These are phyloP conservation scores for Montipora foliosa DNA, from an alignment of 64 coral and sea anemone genomes.

Conservation along the genomic window DNA sequence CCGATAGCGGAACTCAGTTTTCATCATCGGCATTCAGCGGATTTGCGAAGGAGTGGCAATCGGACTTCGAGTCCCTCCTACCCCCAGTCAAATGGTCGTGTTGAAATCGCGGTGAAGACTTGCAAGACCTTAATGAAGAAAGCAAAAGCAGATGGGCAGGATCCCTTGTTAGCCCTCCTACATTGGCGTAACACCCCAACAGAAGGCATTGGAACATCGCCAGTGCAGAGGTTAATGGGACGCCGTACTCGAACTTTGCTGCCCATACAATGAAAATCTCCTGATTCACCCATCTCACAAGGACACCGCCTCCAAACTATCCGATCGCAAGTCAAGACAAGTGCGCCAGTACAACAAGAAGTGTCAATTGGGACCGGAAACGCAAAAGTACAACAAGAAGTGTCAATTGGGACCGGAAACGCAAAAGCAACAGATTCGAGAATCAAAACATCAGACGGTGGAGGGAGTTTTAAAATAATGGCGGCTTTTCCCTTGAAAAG, in stretches of 20 bases:
- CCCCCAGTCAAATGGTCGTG: conserved; percentile 56
- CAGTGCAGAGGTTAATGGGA: neutral
- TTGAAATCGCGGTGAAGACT: conserved; percentile 48
- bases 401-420: too few species aligned
- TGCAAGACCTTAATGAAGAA: conserved; percentile 49
- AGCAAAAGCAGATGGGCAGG: conserved; percentile 46
- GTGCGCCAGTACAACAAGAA: too few species aligned
- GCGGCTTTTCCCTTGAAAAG: too few species aligned
- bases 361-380: too few species aligned
- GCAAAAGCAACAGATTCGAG: too few species aligned
- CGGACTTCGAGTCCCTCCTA: conserved; percentile 29
- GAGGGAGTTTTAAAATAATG: too few species aligned
- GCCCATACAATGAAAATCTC: neutral
- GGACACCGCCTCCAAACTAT: too few species aligned
- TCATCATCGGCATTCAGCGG: conserved; percentile 22
- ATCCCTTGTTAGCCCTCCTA: conserved; percentile 35
- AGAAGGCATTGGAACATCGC: conserved; percentile 18
- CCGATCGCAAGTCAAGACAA: too few species aligned
- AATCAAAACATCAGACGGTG: too few species aligned
- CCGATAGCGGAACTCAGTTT: conserved; percentile 67
- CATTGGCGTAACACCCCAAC: conserved; percentile 23
- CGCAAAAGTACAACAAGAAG: too few species aligned
- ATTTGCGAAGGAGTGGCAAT: conserved; percentile 48
- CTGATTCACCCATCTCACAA: neutral
- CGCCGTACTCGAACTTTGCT: neutral